Evolutionary conservation across 1,140 invertebrate species (phyloP), one percentile per base, ranked within the genome.

Genomic region (Atta cephalotes): DNA sequence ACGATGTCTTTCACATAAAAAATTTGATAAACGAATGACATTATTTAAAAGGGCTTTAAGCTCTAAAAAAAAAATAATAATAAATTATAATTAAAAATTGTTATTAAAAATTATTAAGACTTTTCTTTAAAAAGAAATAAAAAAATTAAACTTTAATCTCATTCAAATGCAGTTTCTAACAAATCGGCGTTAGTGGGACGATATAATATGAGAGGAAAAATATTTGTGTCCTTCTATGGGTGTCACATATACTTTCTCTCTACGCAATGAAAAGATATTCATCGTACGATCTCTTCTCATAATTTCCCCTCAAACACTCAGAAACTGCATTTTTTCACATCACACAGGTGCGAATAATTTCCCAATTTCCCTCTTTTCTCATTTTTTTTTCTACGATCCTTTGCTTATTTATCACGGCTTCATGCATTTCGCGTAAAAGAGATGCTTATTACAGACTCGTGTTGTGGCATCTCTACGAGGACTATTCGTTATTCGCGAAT

Each of bases 321-420:
- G 70, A 51, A 66, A 71, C 31, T 39, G 65, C 78, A 76, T 84
- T 84, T 28, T 51, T 60, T 68, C 68, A 12, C 79, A 53, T 81
- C 45, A 70, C 85, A 79, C 66, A 87, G 62, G 45, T 87, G 85
- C 56, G 60, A 90, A 87, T 89, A 89, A 90, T 89, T 28, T 80
- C 74, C 56, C 56, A 60, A 39, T 68, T 70, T 84, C 14, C 45
- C 28, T 45, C 56, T 86, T 70, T 80, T 84, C 56, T 63, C 71
- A 56, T 60, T 39, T 7, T 31, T 31, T 39, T 60, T 76, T 65
- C 45, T 60, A 56, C 28, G 25, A 63, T 66, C 74, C 78, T 89
- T 87, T 77, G 77, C 56, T 79, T 85, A 78, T 90, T 85, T 84
- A 84, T 89, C 78, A 60, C n/a, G 18, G 28, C 28, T n/a, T 28